Evolutionary conservation across 2,797 vertebrate species (phyloP), one percentile per base, ranked within the genome.

Genomic region (Sciurus vulgaris): DNA sequence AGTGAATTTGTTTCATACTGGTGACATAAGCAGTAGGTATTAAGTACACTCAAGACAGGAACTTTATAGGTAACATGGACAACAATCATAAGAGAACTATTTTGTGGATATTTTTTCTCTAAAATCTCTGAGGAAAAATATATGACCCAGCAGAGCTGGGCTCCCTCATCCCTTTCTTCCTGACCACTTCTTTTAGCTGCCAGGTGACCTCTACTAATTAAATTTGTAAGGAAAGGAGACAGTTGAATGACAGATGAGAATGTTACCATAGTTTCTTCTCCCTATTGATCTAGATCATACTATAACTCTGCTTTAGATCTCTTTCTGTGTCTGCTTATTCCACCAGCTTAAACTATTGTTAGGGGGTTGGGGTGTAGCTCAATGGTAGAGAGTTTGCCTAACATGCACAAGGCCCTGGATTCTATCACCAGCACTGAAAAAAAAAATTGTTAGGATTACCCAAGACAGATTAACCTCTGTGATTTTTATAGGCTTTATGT

Each of bases 101-200:
- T 93, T 94, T 95, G 35, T 91, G 73, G 92, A 69, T 56, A 22
- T 72, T 73, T 96, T 89, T 77, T 17, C 41, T 93, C 63, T 95
- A 72, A 63, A 10, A 56, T 86, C 93, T 87, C 49, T 77, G 26
- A 35, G 54, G 10, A 81, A 81, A 96, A 87, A 63, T 72, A 22
- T 35, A 54, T 74, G 61, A 65, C 51, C 61, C 35, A 73, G 14
- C n/a, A 78, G 18, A 82, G 14, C 24, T 70, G 61, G 69, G 4
- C 33, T 67, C 10, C 38, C 44, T 61, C 35, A 35, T 95, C 12
- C 20, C 18, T 91, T 94, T 59, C 44, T 91, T n/a, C 33, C 24
- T 73, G 28, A 44, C 30, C 69, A 82, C 49, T 91, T 93, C 33
- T 59, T 83, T 93, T 89, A 91, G 74, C 30, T 92, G 85, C 73